Conservation (phyloP, 2,113 vertebrate genomes). For the Dicerorhinus sumatrensis region DNA sequence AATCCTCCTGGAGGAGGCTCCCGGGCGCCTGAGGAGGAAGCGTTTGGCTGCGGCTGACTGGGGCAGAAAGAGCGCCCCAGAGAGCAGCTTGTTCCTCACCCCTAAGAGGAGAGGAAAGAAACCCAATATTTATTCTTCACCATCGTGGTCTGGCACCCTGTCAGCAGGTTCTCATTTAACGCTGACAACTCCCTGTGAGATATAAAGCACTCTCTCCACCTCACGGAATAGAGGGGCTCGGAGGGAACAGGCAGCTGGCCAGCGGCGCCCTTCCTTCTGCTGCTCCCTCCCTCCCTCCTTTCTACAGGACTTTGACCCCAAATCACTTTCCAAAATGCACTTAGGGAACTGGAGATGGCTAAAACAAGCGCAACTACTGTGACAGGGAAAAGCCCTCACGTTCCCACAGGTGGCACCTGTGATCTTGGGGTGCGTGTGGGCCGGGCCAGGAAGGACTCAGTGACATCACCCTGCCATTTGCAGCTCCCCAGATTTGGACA, state of each 20-base stretch:
- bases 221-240: not conserved
- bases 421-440: not conserved
- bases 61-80: not conserved
- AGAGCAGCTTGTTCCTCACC: not conserved
- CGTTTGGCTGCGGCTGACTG: too few relatives aligned
- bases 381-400: not conserved
- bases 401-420: not conserved
- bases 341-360: not conserved
- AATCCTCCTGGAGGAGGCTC: not conserved
- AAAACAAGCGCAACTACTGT: not conserved
- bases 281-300: not conserved
- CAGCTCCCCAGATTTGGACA: not conserved
- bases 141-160: not conserved
- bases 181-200: not conserved
- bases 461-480: fast-evolving
- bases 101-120: not conserved
- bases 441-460: not conserved
- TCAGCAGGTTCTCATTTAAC: not conserved
- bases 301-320: not conserved
- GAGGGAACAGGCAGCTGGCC: not conserved
- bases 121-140: not conserved
- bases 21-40: not conserved
- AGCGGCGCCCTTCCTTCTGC: not conserved
- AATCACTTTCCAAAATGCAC: not conserved
- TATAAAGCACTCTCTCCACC: not conserved